Percentiles rank a stretch among this genome's conserved stretches.
These are phyloP conservation scores for Ataeniobius toweri DNA, from an alignment of 2,797 vertebrate species.

Conservation along the genomic window DNA sequence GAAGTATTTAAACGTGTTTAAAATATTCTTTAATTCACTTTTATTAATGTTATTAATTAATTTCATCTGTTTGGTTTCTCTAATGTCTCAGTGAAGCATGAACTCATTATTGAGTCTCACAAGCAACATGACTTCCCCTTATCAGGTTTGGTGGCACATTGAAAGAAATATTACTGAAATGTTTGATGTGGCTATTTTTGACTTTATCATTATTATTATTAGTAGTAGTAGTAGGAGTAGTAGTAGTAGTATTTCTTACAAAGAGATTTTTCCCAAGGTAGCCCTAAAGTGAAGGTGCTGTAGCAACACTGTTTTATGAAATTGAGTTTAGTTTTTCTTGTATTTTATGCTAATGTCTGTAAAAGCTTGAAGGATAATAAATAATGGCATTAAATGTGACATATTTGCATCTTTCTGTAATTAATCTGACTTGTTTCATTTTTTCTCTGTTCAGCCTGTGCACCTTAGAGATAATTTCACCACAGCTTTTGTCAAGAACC, in stretches of 20 bases:
- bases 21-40: not conserved
- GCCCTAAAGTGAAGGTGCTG: no score
- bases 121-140: constrained; percentile 48
- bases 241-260: no score
- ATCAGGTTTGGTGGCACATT: constrained; percentile 50
- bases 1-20: not conserved
- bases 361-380: not conserved
- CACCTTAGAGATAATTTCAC: constrained; percentile 67
- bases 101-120: constrained; percentile 33
- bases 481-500: constrained; percentile 71
- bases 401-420: not conserved
- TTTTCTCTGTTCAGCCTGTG: constrained; percentile 28
- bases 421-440: not conserved
- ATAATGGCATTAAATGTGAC: not conserved
- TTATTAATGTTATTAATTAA: not conserved
- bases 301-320: no score
- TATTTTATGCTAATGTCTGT: not conserved
- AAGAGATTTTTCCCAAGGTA: no score
- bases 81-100: constrained; percentile 43
- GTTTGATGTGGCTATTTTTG: not conserved
- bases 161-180: not conserved
- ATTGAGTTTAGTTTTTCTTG: not conserved
- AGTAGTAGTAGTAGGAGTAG: no score
- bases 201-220: not conserved
- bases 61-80: not conserved